Percentiles rank a stretch among this genome's conserved stretches.
Conservation (phyloP, 2,888 invertebrate genomes). For the Globia sparganii region DNA sequence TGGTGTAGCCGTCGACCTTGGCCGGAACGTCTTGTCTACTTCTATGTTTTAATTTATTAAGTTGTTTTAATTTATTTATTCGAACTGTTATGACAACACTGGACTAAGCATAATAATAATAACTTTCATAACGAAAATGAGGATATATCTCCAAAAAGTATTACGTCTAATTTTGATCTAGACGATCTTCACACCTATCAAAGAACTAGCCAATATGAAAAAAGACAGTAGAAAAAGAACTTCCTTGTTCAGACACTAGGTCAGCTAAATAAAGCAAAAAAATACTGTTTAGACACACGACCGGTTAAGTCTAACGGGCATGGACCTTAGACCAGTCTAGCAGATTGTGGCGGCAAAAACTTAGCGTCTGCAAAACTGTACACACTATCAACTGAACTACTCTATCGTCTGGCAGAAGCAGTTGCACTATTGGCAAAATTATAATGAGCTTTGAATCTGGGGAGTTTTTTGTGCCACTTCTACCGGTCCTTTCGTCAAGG, state of each 20-base stretch:
- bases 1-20: slow-evolving; percentile 52
- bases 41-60: slow-evolving; percentile 19
- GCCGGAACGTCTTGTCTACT: slow-evolving; percentile 28
- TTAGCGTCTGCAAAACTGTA: background rate
- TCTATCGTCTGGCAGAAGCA: background rate
- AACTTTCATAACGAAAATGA: background rate
- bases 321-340: slow-evolving; percentile 22
- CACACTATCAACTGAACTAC: background rate
- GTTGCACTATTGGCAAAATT: background rate
- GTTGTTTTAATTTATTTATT: background rate
- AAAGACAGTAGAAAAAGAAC: background rate
- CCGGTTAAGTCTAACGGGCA: slow-evolving; percentile 21
- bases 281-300: slow-evolving; percentile 10
- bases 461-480: background rate
- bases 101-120: background rate
- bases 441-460: background rate
- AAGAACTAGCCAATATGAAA: background rate
- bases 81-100: slow-evolving; percentile 2
- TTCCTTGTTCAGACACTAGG: background rate
- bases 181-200: background rate
- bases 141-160: background rate
- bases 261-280: slow-evolving; percentile 24
- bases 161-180: background rate
- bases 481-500: background rate
- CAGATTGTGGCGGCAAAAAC: slow-evolving; percentile 15